Percentiles rank a stretch among this genome's conserved stretches.
phyloP scores from a whole-genome alignment of 2,888 invertebrate species.

The Hanleya hanleyi region DNA sequence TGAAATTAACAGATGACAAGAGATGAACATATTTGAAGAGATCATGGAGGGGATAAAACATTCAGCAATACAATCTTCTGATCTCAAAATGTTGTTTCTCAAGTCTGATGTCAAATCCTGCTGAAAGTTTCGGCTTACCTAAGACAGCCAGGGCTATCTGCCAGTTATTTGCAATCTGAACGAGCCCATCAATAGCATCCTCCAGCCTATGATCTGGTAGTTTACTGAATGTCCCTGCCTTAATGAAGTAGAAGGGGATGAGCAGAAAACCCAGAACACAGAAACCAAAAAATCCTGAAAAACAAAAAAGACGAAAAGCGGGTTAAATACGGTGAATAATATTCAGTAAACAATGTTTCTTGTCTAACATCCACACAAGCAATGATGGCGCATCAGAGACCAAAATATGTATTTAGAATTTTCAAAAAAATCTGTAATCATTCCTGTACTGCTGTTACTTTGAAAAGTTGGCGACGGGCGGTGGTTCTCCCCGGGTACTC shows the following conservation, averaged over 20 bases:
- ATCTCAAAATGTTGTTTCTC: not conserved
- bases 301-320: no score
- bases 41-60: not conserved
- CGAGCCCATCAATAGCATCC: conserved; percentile 88
- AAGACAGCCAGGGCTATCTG: conserved; percentile 80
- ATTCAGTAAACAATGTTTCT: no score
- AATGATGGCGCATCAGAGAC: no score
- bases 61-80: not conserved
- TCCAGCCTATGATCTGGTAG: conserved; percentile 82
- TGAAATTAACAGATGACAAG: not conserved
- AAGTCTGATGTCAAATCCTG: no score
- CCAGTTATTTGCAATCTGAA: conserved; percentile 83
- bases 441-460: no score
- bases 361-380: no score
- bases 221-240: conserved; percentile 82
- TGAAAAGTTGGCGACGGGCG: no score
- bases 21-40: conserved; percentile 49
- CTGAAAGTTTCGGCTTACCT: conserved; percentile 78
- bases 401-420: no score
- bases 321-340: not conserved
- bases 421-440: no score
- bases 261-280: conserved; percentile 79
- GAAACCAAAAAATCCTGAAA: conserved; percentile 81
- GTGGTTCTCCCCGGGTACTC: no score
- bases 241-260: conserved; percentile 86